Base-by-base conservation (phyloP, 2,113 vertebrate genomes). In the Climacteris rufus region DNA sequence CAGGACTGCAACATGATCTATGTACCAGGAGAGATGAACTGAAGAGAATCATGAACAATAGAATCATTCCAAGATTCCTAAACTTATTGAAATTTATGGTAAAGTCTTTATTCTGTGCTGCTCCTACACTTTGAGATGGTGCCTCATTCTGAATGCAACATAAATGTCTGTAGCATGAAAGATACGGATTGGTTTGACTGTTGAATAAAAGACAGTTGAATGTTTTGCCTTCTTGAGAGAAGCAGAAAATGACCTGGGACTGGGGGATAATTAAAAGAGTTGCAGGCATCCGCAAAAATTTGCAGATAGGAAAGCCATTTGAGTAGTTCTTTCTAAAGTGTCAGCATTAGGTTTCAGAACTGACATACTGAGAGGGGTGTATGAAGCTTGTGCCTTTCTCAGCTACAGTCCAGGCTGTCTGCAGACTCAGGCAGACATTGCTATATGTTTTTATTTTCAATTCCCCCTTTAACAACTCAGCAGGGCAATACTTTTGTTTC, bases 251-350 rank as follows among this genome's bases (percentile, higher is more conserved):
- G 50, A 76, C 91, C 84, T 92, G 85, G 87, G 90, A 92, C 76
- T 77, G 22, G 49, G 60, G 85, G 52, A 75, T 93, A 92, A 92
- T 96, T 93, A 96, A 90, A 42, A 57, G n/a, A 87, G 37, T 90
- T 96, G 90, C 88, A 90, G 44, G 19, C 92, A 96, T 90, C 88
- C 5, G 53, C 90, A 94, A 90, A 97, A 92, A 92, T 83, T 83
- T 93, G 79, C 76, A 83, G 88, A 84, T 86, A 75, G 76, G 76
- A 92, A 90, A 94, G 72, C 64, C 64, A 27, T 92, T 56, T 70
- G 56, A 78, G 85, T 86, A 80, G 42, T 60, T 88, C 40, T 88
- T 93, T 90, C 83, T 88, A 63, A 91, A 86, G 68, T 66, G 88
- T 90, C 94, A 95, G 88, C 71, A 71, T 42, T 88, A 64, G 82